A percentile compares a stretch with the other conserved stretches of the same genome.
These are phyloP conservation scores for Cephus rjabovi DNA, from an alignment of 2,888 invertebrate species.

Conservation along the genomic window DNA sequence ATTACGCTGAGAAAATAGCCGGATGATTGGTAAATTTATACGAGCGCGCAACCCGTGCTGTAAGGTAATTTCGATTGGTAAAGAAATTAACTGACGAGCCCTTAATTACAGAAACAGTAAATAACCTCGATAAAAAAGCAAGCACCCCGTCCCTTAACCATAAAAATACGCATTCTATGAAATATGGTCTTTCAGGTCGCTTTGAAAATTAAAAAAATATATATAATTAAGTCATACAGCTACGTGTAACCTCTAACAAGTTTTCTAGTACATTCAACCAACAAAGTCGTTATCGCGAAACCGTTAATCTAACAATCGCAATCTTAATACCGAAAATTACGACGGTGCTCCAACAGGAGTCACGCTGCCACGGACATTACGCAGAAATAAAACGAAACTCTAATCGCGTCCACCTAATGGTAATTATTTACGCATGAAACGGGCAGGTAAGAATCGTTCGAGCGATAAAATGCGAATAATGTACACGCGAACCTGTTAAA, in stretches of 20 bases:
- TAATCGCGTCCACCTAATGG: background rate
- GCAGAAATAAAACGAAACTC: background rate
- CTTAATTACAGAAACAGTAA: background rate
- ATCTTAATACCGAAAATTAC: background rate
- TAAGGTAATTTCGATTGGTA: background rate
- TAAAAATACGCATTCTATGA: background rate
- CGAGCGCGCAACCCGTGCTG: background rate
- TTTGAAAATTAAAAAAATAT: background rate
- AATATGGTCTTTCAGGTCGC: background rate
- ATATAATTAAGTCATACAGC: background rate
- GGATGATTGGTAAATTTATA: background rate
- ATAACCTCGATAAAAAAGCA: background rate
- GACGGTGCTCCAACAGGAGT: background rate
- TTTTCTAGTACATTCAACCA: background rate
- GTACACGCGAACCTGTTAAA: background rate
- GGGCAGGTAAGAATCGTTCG: background rate
- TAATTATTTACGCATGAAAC: background rate
- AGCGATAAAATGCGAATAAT: background rate
- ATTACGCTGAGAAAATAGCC: background rate
- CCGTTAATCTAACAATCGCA: background rate
- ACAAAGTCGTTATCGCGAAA: background rate
- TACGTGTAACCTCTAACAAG: background rate
- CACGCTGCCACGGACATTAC: background rate
- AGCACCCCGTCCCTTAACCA: background rate
- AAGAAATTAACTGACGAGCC: background rate